A percentile compares a stretch with the other conserved stretches of the same genome.
Conservation (phyloP, 1,140 invertebrate species). For the Calliopsis andreniformis region DNA sequence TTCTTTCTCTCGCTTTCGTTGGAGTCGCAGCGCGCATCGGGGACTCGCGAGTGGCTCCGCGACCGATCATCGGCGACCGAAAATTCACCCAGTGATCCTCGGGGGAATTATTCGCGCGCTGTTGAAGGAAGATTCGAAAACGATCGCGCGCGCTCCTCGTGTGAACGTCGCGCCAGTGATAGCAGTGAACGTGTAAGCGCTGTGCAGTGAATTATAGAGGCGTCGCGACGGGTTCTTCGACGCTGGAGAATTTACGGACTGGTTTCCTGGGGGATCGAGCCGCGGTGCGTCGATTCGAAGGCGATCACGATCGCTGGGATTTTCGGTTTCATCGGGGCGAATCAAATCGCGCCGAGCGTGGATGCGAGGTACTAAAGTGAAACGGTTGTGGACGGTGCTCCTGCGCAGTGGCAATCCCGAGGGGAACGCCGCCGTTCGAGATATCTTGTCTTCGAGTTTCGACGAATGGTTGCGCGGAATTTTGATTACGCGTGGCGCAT, state of each 20-base stretch:
- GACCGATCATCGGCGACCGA: background rate
- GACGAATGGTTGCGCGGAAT: background rate
- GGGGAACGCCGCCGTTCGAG: conserved; percentile 56
- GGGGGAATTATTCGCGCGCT: background rate
- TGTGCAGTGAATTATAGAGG: background rate
- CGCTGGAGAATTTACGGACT: background rate
- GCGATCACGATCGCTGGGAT: too few relatives aligned
- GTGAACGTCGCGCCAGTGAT: background rate
- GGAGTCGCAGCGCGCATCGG: conserved; percentile 32
- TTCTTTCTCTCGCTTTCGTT: conserved; percentile 28
- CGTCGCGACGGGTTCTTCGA: background rate
- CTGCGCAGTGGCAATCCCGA: conserved; percentile 28
- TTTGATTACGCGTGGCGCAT: background rate
- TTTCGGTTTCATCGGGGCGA: background rate
- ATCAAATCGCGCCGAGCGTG: conserved; percentile 37
- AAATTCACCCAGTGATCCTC: conserved; percentile 12
- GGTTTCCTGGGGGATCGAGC: too few relatives aligned
- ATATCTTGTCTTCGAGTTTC: background rate
- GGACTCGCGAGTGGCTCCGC: background rate
- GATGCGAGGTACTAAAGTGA: conserved; percentile 37
- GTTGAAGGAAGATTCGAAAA: background rate
- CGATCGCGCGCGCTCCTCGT: background rate
- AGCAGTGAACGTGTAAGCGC: background rate
- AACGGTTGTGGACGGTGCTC: conserved; percentile 18
- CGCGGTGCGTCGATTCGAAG: too few relatives aligned